phyloP scores from a whole-genome alignment of 2,113 vertebrate genomes.

The Talpa occidentalis region DNA sequence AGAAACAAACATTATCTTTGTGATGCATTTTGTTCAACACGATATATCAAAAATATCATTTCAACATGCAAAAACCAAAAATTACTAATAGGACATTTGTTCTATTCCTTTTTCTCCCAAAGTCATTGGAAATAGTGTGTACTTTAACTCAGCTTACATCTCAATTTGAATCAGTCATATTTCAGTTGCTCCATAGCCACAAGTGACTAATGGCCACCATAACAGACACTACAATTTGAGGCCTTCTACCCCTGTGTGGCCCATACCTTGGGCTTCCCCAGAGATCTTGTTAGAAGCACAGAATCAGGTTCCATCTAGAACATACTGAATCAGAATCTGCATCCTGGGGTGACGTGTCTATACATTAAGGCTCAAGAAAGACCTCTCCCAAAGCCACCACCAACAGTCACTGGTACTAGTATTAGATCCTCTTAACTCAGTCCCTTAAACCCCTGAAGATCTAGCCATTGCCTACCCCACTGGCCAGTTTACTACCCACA shows the following conservation, averaged over 20 bases:
- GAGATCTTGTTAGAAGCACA: background rate
- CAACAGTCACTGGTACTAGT: background rate
- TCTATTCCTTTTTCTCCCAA: background rate
- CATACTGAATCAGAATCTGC: background rate
- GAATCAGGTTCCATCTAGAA: background rate
- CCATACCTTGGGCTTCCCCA: rapidly evolving
- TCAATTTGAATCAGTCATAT: rapidly evolving
- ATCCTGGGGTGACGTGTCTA: background rate
- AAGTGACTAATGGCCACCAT: rapidly evolving
- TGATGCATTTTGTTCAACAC: background rate
- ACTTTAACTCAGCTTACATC: background rate
- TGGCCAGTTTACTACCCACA: background rate
- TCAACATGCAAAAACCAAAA: background rate
- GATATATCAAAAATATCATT: background rate
- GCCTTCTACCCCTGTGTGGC: background rate
- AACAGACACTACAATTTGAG: background rate
- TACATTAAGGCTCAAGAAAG: background rate
- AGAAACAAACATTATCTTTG: background rate
- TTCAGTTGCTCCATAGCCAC: background rate
- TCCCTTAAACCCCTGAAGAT: background rate
- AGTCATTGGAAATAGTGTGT: rapidly evolving
- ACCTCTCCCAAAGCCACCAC: background rate
- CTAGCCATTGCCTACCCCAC: background rate
- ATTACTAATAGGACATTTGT: background rate
- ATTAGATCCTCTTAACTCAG: background rate